phyloP scores from a whole-genome alignment of 2,113 vertebrate genomes.

The Malaclemys terrapin region DNA sequence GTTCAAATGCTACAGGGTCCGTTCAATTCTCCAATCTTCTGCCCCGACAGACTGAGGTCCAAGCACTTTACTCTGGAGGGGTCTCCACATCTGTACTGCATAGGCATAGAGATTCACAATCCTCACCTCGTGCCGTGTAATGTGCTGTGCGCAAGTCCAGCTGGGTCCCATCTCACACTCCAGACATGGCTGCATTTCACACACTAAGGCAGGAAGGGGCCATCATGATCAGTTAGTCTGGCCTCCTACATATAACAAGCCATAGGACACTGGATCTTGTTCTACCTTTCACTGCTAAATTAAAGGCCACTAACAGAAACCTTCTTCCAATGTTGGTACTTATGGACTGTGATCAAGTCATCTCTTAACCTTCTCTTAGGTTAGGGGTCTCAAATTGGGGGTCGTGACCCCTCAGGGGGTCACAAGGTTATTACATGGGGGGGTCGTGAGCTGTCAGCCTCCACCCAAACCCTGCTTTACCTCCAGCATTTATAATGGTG shows the following conservation, averaged over 20 bases:
- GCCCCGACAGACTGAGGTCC: background rate
- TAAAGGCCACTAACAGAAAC: background rate
- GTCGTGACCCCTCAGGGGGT: too few relatives aligned
- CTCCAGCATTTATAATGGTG: too few relatives aligned
- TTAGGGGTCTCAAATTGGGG: background rate
- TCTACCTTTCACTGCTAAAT: background rate
- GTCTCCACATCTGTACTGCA: background rate
- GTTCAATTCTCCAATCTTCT: background rate
- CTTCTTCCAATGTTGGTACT: background rate
- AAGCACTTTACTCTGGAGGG: background rate
- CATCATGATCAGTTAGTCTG: background rate
- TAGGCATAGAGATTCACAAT: background rate
- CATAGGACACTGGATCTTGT: background rate
- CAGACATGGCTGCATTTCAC: background rate
- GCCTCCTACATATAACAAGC: background rate
- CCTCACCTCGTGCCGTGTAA: background rate
- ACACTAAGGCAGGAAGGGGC: too few relatives aligned
- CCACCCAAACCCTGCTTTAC: too few relatives aligned
- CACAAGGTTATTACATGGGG: too few relatives aligned
- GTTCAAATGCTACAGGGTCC: background rate
- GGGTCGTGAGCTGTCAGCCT: too few relatives aligned
- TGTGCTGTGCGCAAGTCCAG: background rate
- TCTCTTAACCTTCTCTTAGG: background rate
- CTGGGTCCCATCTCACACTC: background rate
- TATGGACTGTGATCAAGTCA: background rate